phyloP scores from a whole-genome alignment of 2,113 vertebrate genomes.

The Ardeotis arabs region DNA sequence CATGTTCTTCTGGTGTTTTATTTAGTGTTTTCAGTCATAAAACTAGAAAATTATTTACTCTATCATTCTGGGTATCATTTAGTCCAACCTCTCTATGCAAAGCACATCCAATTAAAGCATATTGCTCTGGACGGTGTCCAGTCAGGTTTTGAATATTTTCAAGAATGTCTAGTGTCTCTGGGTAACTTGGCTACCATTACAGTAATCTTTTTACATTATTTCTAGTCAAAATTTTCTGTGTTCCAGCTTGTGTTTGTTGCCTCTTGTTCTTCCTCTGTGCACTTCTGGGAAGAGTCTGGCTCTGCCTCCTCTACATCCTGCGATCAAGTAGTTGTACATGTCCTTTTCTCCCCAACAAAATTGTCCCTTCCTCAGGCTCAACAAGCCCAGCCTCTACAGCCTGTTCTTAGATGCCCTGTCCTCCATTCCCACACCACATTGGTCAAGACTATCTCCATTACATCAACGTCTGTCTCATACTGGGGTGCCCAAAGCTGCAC shows the following conservation, averaged over 20 bases:
- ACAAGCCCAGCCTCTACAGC: background rate
- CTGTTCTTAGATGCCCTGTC: background rate
- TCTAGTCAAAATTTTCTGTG: background rate
- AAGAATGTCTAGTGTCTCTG: background rate
- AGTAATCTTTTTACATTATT: background rate
- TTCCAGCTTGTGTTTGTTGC: background rate
- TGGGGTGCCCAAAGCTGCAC: background rate
- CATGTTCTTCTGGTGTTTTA: background rate
- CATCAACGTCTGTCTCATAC: background rate
- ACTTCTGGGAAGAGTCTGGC: background rate
- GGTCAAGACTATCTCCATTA: background rate
- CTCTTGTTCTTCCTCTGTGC: background rate
- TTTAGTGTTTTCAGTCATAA: background rate
- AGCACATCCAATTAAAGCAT: background rate
- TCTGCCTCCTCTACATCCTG: background rate
- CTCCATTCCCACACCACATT: background rate
- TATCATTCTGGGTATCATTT: background rate
- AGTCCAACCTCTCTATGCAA: background rate
- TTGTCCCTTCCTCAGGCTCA: background rate
- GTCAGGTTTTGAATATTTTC: background rate
- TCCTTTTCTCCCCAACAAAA: fast-evolving
- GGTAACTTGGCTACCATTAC: background rate
- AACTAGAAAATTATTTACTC: background rate
- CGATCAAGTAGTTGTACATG: background rate
- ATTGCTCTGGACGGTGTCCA: background rate